These are phyloP conservation scores for Spinibarbus caldwelli DNA, from an alignment of 2,797 vertebrate species.

Conservation along the genomic window DNA sequence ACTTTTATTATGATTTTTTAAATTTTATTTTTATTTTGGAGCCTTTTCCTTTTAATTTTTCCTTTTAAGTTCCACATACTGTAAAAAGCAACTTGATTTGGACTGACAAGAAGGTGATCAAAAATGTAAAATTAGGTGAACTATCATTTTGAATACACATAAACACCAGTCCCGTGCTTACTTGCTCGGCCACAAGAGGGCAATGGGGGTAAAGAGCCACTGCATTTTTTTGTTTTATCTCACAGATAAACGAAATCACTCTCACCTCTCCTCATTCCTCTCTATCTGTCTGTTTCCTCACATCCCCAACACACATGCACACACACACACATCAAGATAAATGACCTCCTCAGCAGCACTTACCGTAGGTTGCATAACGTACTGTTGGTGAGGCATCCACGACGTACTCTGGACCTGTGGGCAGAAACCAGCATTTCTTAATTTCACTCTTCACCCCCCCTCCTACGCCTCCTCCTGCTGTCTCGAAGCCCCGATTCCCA, in stretches of 20 bases:
- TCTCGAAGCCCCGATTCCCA: constrained; percentile 39
- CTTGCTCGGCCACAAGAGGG: constrained; percentile 51
- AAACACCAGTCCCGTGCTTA: neutral
- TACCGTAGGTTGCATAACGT: constrained; percentile 99
- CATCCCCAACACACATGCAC: neutral
- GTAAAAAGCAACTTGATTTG: no score
- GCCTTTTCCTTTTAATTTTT: no score
- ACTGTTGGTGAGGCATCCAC: constrained; percentile 99
- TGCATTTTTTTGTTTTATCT: neutral
- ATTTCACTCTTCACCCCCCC: constrained; percentile 52
- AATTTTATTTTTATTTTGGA: no score
- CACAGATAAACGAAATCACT: constrained; percentile 31
- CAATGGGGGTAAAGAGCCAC: neutral
- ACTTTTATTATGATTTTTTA: neutral
- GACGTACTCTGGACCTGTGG: constrained; percentile 98
- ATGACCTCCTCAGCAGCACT: constrained; percentile 72
- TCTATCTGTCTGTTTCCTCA: constrained; percentile 25
- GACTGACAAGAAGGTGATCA: no score
- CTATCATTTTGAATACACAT: no score
- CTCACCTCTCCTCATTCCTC: constrained; percentile 38
- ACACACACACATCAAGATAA: constrained; percentile 15
- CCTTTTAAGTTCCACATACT: no score
- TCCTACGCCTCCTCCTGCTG: constrained; percentile 18
- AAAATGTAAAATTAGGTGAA: no score
- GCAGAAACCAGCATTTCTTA: constrained; percentile 65